phyloP scores from a whole-genome alignment of 2,113 vertebrate genomes.

The Hylia prasina region DNA sequence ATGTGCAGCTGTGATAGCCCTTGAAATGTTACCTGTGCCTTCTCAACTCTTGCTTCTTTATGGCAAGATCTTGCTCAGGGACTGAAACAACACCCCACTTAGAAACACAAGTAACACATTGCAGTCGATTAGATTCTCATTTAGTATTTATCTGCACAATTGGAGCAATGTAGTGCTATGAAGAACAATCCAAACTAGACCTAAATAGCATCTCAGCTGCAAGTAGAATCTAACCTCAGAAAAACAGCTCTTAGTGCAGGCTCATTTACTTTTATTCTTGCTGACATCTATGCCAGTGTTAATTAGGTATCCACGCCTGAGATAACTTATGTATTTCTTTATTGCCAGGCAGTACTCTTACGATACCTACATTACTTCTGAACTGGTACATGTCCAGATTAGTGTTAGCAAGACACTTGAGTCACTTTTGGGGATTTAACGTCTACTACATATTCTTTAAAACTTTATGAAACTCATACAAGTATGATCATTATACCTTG shows the following conservation, averaged over 20 bases:
- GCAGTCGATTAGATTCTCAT: neutral
- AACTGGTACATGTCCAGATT: neutral
- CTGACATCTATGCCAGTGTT: neutral
- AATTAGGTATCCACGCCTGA: neutral
- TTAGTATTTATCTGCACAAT: neutral
- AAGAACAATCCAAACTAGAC: neutral
- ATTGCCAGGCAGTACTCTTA: neutral
- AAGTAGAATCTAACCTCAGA: neutral
- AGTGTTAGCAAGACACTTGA: neutral
- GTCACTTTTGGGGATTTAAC: neutral
- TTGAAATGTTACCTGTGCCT: neutral
- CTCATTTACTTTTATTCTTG: neutral
- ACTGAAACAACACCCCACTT: neutral
- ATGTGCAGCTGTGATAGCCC: neutral
- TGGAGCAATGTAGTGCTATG: neutral
- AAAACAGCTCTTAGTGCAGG: neutral
- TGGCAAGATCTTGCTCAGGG: neutral
- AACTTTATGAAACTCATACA: neutral
- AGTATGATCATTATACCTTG: neutral
- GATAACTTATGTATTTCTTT: neutral
- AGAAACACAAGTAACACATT: neutral
- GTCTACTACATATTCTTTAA: neutral
- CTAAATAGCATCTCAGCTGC: neutral
- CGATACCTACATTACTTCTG: neutral
- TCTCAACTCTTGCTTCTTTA: neutral